Evolutionary conservation across 2,888 invertebrate species (phyloP), one percentile per base, ranked within the genome.

Genomic region (Lithodes maja): DNA sequence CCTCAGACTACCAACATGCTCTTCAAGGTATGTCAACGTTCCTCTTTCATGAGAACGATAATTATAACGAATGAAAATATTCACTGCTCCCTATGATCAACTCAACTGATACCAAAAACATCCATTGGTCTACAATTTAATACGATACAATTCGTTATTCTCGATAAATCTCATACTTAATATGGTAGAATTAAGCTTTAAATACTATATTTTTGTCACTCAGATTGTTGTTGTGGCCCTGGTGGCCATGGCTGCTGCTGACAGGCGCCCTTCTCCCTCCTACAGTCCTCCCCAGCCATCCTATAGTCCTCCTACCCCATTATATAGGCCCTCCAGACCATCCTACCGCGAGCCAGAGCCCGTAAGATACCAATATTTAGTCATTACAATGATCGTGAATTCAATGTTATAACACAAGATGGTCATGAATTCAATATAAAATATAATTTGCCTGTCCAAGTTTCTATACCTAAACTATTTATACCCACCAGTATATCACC

Each of bases 271-370:
- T 33, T 12, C 61, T 55, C 80, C 80, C 61, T 9, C 80, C 80
- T 80, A 80, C 80, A 55, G 61, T 55, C n/a, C 80, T 55, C 80
- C 80, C 7, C 3, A 53, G 3, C 80, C 61, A 33, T 80, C 80
- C 80, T 80, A 80, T 33, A 55, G 80, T 9, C 80, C 80, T 55
- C 55, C 80, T 12, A 55, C 54, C 33, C 80, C 80, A 33, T 55
- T 55, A 53, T 53, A 55, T 33, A 80, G 80, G 54, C 9, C 80
- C 55, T 1, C 33, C 17, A 33, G 33, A 33, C 12, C 33, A 33
- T 17, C 80, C 80, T n/a, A 15, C n/a, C 54, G 15, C 17, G 33
- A 75, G 49, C 75, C 75, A 49, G 2, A 33, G 9, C 33, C 75
- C 49, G 75, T 75, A 33, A 33, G 33, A 33, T 33, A 33, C 33